Conservation (phyloP, 53 echinoderm and acorn worm species). For the Glandiceps talaboti region DNA sequence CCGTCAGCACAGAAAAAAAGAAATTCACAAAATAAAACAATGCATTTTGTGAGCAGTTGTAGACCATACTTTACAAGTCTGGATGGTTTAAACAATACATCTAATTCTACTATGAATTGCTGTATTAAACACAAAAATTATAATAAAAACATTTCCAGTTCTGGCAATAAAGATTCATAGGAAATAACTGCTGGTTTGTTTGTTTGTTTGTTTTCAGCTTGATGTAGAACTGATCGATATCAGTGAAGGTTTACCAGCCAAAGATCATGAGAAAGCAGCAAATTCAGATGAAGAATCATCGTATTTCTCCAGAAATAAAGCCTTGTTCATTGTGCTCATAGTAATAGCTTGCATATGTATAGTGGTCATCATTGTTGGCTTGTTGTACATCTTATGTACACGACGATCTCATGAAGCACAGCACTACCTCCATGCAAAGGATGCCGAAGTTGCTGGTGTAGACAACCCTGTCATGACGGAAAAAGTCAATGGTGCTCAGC, state of each 20-base stretch:
- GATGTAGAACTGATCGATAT: conserved; percentile 2
- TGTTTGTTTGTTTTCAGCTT: neutral
- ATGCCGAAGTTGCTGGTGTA: conserved; percentile 43
- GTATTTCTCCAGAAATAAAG: conserved; percentile 32
- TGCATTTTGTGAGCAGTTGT: too few relatives aligned
- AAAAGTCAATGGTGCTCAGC: conserved; percentile 40
- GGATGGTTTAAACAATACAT: too few relatives aligned
- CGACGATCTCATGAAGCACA: conserved; percentile 49
- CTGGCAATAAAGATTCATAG: too few relatives aligned
- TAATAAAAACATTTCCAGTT: too few relatives aligned
- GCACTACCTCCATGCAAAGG: conserved; percentile 64
- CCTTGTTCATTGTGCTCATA: conserved; percentile 60
- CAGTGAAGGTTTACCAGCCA: conserved; percentile 4
- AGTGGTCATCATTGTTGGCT: conserved; percentile 70
- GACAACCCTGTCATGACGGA: conserved; percentile 76
- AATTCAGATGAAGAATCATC: neutral
- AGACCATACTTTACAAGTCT: too few relatives aligned
- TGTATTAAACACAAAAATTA: too few relatives aligned
- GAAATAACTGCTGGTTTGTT: too few relatives aligned
- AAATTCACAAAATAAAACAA: too few relatives aligned
- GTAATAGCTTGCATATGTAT: conserved; percentile 51
- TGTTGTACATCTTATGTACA: conserved; percentile 79
- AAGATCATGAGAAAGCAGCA: neutral
- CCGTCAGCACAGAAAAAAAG: too few relatives aligned
- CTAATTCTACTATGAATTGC: too few relatives aligned